Base-by-base conservation (phyloP, 2,797 vertebrate species). In the Chaunax sp. region DNA sequence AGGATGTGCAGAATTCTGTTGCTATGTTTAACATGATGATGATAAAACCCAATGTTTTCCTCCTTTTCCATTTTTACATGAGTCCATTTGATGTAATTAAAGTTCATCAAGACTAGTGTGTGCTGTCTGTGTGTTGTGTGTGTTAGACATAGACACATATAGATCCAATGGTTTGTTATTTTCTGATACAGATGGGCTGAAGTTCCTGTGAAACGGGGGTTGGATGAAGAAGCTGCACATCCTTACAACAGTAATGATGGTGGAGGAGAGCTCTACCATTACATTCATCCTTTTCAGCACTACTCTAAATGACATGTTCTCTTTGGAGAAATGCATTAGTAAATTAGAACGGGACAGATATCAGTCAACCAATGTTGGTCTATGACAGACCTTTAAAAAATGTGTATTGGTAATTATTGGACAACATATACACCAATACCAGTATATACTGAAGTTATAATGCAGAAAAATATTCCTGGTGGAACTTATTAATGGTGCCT, bases 1-100 rank as follows among this genome's bases (percentile, higher is more conserved):
- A 15, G 23, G 46, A 71, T 55, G 64, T 69, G 70, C 74, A 74
- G 53, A 69, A 79, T 70, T 72, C 70, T 84, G 72, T 76, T 64
- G 46, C 60, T 80, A 72, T 87, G 77, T 81, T 80, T 74, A 86
- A 81, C 73, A 78, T 85, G 76, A 80, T 84, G 79, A 58, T 78
- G 74, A 47, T 55, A 55, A 80, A 67, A 88, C 73, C 81, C 81
- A 64, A 68, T 88, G 89, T 88, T 87, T 85, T 78, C 69, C 79
- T 85, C 81, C 68, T 92, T 92, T 94, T 92, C 78, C 90, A 92
- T 87, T 93, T 94, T 93, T 93, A 84, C 92, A 93, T 92, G 82
- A 93, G 92, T 78, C 80, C 87, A 90, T 92, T 89, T 93, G 85
- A 90, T 92, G 90, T 91, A 81, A 93, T 88, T 90, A 92, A 92